Conservation (phyloP, 2,113 vertebrate genomes). For the Rissa tridactyla region DNA sequence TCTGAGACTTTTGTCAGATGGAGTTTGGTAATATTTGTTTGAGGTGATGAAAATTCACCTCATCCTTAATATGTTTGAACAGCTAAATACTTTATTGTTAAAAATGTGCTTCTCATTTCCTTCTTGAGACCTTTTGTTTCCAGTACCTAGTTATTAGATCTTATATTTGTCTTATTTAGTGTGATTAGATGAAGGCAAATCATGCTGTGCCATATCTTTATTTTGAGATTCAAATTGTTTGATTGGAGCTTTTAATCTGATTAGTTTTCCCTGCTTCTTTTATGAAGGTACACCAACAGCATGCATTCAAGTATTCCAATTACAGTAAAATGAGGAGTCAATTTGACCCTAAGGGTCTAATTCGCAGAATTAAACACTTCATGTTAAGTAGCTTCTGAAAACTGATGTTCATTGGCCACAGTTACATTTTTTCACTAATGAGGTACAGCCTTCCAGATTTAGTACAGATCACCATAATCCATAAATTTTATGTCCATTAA, state of each 20-base stretch:
- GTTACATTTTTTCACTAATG: not conserved
- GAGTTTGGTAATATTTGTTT: not conserved
- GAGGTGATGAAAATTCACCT: not conserved
- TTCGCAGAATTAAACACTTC: not conserved
- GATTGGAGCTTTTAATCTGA: not conserved
- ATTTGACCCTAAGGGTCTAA: not conserved
- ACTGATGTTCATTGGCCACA: not conserved
- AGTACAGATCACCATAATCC: conserved; percentile 37
- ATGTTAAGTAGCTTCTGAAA: not conserved
- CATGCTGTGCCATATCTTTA: not conserved
- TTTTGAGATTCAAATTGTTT: not conserved
- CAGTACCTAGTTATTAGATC: not conserved
- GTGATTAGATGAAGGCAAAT: not conserved
- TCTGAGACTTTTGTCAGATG: not conserved
- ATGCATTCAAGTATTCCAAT: not conserved
- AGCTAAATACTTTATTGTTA: not conserved
- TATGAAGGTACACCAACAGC: not conserved
- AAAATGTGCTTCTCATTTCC: not conserved
- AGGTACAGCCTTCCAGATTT: not conserved
- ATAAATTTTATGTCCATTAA: conserved; percentile 68
- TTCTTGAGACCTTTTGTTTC: not conserved
- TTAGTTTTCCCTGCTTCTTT: not conserved
- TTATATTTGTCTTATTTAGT: not conserved
- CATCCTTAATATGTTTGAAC: not conserved
- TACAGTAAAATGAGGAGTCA: not conserved